Evolutionary conservation across 2,113 vertebrate genomes (phyloP).

Genomic region (Suricata suricatta): DNA sequence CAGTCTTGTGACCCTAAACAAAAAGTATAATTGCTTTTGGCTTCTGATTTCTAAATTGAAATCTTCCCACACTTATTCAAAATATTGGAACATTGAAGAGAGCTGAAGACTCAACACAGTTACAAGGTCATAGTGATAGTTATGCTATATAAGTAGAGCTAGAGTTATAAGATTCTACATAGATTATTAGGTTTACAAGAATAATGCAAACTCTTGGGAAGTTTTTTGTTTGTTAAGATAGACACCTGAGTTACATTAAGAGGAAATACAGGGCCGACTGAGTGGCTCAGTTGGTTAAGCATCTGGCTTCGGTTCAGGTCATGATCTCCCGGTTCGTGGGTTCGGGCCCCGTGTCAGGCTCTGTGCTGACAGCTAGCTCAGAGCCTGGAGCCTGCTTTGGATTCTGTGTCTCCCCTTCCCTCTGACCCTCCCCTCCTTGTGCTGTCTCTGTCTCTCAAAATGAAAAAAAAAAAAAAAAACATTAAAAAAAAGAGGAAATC

Average conservation of each 20-base stretch:
- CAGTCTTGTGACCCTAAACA: constrained; percentile 40
- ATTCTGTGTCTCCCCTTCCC: too few relatives aligned
- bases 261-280: neutral
- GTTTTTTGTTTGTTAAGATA: constrained; percentile 32
- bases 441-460: too few relatives aligned
- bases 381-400: too few relatives aligned
- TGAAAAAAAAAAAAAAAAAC: too few relatives aligned
- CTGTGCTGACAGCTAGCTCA: too few relatives aligned
- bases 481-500: neutral
- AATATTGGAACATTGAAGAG: neutral
- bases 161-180: neutral
- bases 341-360: too few relatives aligned
- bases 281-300: too few relatives aligned
- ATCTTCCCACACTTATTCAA: constrained; percentile 2
- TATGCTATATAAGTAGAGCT: neutral
- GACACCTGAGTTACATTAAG: neutral
- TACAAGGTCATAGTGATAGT: neutral
- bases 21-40: constrained; percentile 16
- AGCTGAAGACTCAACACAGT: neutral
- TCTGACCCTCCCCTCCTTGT: too few relatives aligned
- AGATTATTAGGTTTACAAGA: constrained; percentile 19
- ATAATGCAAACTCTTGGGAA: neutral
- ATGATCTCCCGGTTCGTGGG: too few relatives aligned
- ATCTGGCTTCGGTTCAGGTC: too few relatives aligned
- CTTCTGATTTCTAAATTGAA: constrained; percentile 22